Conservation (phyloP, 2,888 invertebrate species). For the Syritta pipiens region DNA sequence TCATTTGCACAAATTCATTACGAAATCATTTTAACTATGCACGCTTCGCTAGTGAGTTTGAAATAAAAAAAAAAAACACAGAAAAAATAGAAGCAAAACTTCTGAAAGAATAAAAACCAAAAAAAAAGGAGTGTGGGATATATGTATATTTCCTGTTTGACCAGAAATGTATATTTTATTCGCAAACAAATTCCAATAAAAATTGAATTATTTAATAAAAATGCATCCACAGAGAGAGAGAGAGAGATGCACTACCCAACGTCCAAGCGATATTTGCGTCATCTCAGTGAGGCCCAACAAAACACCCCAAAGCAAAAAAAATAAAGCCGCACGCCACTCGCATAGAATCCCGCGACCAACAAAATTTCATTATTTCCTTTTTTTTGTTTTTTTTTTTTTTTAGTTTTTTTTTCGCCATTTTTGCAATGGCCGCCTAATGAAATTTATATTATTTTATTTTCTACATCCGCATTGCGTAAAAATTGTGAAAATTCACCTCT, state of each 20-base stretch:
- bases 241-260: not conserved
- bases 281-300: not conserved
- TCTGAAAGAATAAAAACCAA: not conserved
- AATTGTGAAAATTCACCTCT: conserved; percentile 34
- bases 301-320: not conserved
- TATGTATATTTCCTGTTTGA: conserved; percentile 21
- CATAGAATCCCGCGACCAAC: not conserved
- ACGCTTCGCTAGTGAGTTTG: not conserved
- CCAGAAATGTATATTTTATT: conserved; percentile 42
- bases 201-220: conserved; percentile 45
- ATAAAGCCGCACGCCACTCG: too few relatives aligned
- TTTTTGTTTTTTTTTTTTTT: conserved; percentile 31
- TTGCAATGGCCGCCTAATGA: conserved; percentile 53
- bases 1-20: conserved; percentile 26
- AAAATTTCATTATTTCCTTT: too few relatives aligned
- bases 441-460: conserved; percentile 54
- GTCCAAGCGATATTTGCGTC: conserved; percentile 12
- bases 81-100: not conserved
- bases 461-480: conserved; percentile 66
- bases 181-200: conserved; percentile 49
- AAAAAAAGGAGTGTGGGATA: not conserved
- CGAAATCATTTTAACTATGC: conserved; percentile 26
- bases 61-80: not conserved
- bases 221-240: too few relatives aligned
- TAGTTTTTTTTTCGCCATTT: conserved; percentile 25